Evolutionary conservation across 2,888 invertebrate genomes (phyloP).

Genomic region (Epiblema foenella): DNA sequence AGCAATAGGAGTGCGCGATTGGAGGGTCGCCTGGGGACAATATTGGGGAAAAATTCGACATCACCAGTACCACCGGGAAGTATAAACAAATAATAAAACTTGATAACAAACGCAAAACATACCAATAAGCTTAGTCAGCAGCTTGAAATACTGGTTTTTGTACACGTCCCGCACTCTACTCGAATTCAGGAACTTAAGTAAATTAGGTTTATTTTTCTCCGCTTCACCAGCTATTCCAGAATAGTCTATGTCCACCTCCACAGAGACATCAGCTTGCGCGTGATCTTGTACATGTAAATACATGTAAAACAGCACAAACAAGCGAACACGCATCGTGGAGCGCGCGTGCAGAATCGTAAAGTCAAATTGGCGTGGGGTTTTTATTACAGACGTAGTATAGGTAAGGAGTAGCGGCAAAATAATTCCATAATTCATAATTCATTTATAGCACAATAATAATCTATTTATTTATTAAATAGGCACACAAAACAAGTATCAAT

Average conservation of each 20-base stretch:
- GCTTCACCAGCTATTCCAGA: constrained; percentile 67
- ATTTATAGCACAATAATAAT: too few relatives aligned
- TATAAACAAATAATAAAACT: too few relatives aligned
- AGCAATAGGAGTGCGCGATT: too few relatives aligned
- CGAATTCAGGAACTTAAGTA: constrained; percentile 68
- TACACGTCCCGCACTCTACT: constrained; percentile 63
- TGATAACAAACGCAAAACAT: constrained; percentile 43
- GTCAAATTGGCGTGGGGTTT: constrained; percentile 9
- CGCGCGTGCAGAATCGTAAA: constrained; percentile 2
- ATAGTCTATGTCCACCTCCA: constrained; percentile 66
- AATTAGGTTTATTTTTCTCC: constrained; percentile 66
- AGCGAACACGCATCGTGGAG: background rate
- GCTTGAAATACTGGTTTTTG: constrained; percentile 61
- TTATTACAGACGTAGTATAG: background rate
- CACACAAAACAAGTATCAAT: too few relatives aligned
- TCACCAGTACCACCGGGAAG: too few relatives aligned
- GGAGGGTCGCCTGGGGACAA: too few relatives aligned
- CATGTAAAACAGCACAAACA: background rate
- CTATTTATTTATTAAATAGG: too few relatives aligned
- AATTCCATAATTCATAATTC: too few relatives aligned
- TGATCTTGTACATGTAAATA: background rate
- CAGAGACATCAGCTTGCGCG: background rate
- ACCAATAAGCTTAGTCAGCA: constrained; percentile 66
- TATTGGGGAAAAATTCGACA: too few relatives aligned
- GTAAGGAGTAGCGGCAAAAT: background rate